phyloP scores from a whole-genome alignment of 2,888 invertebrate species.

The Pterostichus niger region DNA sequence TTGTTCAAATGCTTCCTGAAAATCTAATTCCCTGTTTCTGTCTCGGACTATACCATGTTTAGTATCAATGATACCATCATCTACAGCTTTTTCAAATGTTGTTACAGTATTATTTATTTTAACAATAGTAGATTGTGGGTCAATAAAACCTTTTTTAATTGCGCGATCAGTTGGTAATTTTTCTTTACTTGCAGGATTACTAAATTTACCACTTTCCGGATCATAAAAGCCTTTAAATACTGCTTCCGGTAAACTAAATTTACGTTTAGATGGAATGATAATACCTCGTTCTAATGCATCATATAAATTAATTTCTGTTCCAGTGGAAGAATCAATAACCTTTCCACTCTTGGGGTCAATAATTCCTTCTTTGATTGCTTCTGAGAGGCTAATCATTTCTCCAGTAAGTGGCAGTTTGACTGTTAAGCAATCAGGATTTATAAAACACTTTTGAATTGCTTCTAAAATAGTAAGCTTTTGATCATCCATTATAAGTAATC shows the following conservation, averaged over 20 bases:
- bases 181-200: conserved; percentile 88
- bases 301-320: conserved; percentile 86
- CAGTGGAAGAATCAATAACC: conserved; percentile 87
- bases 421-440: conserved; percentile 88
- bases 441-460: conserved; percentile 86
- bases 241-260: conserved; percentile 91
- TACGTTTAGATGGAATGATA: conserved; percentile 89
- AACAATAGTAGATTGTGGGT: conserved; percentile 92
- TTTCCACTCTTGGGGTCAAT: conserved; percentile 90
- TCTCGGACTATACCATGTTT: conserved; percentile 85
- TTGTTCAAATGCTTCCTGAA: conserved; percentile 91
- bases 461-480: conserved; percentile 85
- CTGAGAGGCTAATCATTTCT: conserved; percentile 88
- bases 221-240: conserved; percentile 96
- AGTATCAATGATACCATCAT: conserved; percentile 87
- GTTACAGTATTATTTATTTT: conserved; percentile 89
- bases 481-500: conserved; percentile 85
- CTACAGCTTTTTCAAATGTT: conserved; percentile 90
- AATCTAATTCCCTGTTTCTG: conserved; percentile 84
- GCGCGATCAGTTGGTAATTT: conserved; percentile 90
- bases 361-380: conserved; percentile 88
- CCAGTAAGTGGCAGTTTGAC: conserved; percentile 89
- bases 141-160: conserved; percentile 90
- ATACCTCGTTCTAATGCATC: conserved; percentile 92
- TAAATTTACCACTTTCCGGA: conserved; percentile 89